These are phyloP conservation scores for Leucosticte australis DNA, from an alignment of 2,113 vertebrate genomes.

Conservation along the genomic window DNA sequence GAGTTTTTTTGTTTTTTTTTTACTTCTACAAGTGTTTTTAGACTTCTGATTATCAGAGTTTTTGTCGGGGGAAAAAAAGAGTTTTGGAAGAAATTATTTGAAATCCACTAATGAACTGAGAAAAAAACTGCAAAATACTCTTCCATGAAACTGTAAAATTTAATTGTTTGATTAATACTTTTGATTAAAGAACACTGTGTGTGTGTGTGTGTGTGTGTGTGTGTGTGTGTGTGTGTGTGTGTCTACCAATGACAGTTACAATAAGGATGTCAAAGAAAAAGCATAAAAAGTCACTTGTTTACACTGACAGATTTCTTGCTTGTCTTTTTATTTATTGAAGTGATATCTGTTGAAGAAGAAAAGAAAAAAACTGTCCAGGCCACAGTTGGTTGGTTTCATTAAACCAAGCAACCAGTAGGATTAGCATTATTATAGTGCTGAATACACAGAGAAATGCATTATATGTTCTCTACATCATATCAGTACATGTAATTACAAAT, in stretches of 20 bases:
- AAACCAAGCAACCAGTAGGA: background rate
- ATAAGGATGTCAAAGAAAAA: background rate
- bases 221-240: background rate
- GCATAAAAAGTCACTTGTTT: background rate
- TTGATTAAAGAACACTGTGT: background rate
- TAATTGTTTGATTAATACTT: background rate
- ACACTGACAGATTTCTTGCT: background rate
- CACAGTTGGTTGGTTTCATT: background rate
- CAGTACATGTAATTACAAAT: background rate
- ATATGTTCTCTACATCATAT: background rate
- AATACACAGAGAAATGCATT: background rate
- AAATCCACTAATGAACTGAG: background rate
- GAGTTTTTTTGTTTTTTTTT: background rate
- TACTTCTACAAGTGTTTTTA: background rate
- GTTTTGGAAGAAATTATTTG: background rate
- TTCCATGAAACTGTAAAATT: background rate
- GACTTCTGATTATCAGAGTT: background rate
- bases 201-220: background rate
- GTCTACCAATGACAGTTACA: background rate
- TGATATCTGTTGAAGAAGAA: background rate
- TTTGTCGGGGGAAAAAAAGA: rapidly evolving
- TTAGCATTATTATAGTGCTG: background rate
- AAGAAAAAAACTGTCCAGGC: background rate
- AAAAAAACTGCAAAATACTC: background rate
- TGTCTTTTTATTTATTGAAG: background rate